Base-by-base conservation (phyloP, 2,797 vertebrate species). In the Tamandua tetradactyla region DNA sequence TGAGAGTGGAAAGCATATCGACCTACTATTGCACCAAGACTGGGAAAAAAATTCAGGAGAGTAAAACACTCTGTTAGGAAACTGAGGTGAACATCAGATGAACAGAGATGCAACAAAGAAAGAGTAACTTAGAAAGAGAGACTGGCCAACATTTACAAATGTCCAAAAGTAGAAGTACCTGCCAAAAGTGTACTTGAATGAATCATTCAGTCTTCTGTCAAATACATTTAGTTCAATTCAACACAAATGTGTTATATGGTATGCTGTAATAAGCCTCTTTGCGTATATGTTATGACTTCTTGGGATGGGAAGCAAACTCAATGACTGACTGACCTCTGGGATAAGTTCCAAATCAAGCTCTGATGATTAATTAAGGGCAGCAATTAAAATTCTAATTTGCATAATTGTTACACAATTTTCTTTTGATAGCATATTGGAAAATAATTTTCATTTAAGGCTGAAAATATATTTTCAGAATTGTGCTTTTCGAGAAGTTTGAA, bases 391-490 rank as follows among this genome's bases (percentile, higher is more conserved):
- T 59, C 57, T 62, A 71, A 94, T 90, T 93, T 90, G 20, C 47
- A 82, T 83, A 55, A 75, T 37, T 52, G n/a, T 87, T 83, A 79
- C 32, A 62, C 25, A 22, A 66, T 78, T 93, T 93, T 95, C 76
- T 84, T n/a, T 83, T 88, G 62, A 82, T 80, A 86, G 57, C 12
- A 18, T 92, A 89, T 86, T 94, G 71, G 42, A 92, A 89, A 91
- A 83, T 96, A 85, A 82, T 95, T 94, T 90, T 69, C 92, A 75
- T 95, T 92, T 52, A 74, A 86, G 72, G 7, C 44, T 69, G 17
- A 92, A 37, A 87, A 55, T 74, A 47, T 42, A 23, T 40, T 95
- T 95, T 85, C 74, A 66, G 52, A 89, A 61, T 37, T 10, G 0
- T 62, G 12, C 35, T 83, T 47, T 81, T 40, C 49, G 37, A 95